Base-by-base conservation (phyloP, 1,140 invertebrate genomes). In the Panagrolaimus sp. region DNA sequence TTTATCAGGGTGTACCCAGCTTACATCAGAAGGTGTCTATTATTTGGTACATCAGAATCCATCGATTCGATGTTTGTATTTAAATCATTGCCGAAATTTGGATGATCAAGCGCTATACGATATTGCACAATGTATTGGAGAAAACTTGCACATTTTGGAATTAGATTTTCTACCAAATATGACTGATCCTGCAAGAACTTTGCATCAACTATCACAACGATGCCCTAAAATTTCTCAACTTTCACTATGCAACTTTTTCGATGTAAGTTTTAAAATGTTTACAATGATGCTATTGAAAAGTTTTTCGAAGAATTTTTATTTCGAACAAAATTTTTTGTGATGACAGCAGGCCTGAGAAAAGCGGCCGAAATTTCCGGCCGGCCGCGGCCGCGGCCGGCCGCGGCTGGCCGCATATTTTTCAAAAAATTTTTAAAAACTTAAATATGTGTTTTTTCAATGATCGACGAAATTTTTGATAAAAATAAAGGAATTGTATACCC, bases 21-120 rank as follows among this genome's bases (percentile, higher is more conserved):
- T 81, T 27, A 68, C 66, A 5, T 78, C 74, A 9, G 75, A 77
- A 31, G 79, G 81, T 62, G 74, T 81, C 51, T 72, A 78, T 65
- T 47, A 73, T n/a, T 63, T 81, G 9, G 75, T 83, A 16, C 73
- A 51, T 47, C 67, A 74, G 9, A 83, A 81, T 51, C 81, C 74
- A 5, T 63, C 63, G 1, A 81, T 81, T 25, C 46, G 68, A 9
- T 72, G 68, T 23, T 42, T 81, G 43, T 83, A 75, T 57, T 65
- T 81, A 44, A 81, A 83, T 63, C 45, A 74, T 43, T 81, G 79
- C 71, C 47, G 67, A 20, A 69, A 68, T 16, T 69, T 81, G 7
- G 79, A 83, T 47, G 79, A 81, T 66, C 76, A 78, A 61, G 78
- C 74, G 0, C 72, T 81, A 9, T 81, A 81, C 51, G 80, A 78